Base-by-base conservation (phyloP, 2,888 invertebrate genomes). In the Mesopsocus fuscifrons region DNA sequence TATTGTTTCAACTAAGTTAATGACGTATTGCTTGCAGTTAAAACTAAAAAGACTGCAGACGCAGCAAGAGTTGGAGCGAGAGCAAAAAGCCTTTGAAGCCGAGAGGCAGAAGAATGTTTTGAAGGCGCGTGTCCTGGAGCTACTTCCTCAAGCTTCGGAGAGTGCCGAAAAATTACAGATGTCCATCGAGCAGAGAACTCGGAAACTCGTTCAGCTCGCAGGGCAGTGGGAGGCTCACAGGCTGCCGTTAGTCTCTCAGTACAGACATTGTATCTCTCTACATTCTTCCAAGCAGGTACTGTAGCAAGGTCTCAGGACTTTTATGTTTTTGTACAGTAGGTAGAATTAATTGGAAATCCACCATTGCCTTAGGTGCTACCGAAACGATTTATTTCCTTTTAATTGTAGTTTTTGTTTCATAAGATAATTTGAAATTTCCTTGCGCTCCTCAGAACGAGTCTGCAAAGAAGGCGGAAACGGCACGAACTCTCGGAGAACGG, bases 161-260 rank as follows among this genome's bases (percentile, higher is more conserved):
- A 75, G 74, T 55, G 54, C 72, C 32, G 53, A 55, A 3, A 74
- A 74, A 58, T 57, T 77, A 44, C 68, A 69, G 51, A 58, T 60
- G 13, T 54, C 70, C 13, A 67, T 81, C 16, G 71, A 74, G 47
- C 63, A 66, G 16, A 72, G 73, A 47, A 68, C 69, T 41, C 72
- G 72, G 52, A 67, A 75, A 52, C 60, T 80, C 26, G 61, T 71
- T 20, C 68, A 66, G 44, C 58, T 83, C 41, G 72, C 72, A 3
- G 68, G 67, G 45, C 78, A 82, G 52, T 84, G 83, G 82, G 74
- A 78, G 52, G 69, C 72, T 41, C 77, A 79, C 53, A 66, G 77
- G 49, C 64, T 64, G 21, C 78, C 80, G 1, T 58, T 82, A 11
- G 61, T 77, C 20, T 65, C 71, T 49, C 66, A 73, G 50, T 73